Percentiles rank a stretch among this genome's conserved stretches.
Evolutionary conservation across 2,888 invertebrate genomes (phyloP).

Genomic region (Zaprionus obscuricornis): DNA sequence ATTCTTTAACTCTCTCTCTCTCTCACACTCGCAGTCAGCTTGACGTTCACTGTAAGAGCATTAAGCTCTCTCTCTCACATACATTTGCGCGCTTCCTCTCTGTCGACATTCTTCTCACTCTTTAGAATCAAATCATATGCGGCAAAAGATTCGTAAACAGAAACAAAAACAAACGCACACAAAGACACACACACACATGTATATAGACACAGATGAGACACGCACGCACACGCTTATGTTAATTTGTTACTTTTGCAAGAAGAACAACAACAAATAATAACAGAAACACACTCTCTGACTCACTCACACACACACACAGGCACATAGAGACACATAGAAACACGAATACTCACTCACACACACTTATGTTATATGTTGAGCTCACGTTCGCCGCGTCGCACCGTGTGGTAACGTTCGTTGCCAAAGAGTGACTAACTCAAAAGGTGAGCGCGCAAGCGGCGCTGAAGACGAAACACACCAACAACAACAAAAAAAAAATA

Average conservation of each 20-base stretch:
- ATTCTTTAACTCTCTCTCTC: constrained; percentile 19
- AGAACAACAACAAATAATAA: constrained; percentile 13
- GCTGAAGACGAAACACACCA: constrained; percentile 41
- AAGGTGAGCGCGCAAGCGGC: constrained; percentile 44
- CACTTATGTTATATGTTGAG: constrained; percentile 29
- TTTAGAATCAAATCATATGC: constrained; percentile 39
- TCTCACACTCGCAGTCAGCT: constrained; percentile 7
- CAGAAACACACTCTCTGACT: background rate
- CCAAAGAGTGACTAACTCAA: constrained; percentile 74
- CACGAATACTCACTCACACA: too few relatives aligned
- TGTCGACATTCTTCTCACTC: constrained; percentile 13
- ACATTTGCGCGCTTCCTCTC: constrained; percentile 17
- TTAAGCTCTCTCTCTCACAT: constrained; percentile 5
- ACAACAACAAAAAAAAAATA: constrained; percentile 24
- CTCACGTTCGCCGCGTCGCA: constrained; percentile 53
- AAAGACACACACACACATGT: too few relatives aligned
- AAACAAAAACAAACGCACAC: constrained; percentile 28
- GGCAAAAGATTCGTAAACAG: constrained; percentile 24
- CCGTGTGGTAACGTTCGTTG: constrained; percentile 68
- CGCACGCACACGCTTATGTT: constrained; percentile 26
- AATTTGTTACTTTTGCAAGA: constrained; percentile 28
- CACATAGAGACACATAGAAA: background rate
- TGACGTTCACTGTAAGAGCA: too few relatives aligned
- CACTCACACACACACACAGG: constrained; percentile 1
- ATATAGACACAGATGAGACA: background rate